Conservation (phyloP, 2,888 invertebrate species). For the Himalopsyche kuldschensis region DNA sequence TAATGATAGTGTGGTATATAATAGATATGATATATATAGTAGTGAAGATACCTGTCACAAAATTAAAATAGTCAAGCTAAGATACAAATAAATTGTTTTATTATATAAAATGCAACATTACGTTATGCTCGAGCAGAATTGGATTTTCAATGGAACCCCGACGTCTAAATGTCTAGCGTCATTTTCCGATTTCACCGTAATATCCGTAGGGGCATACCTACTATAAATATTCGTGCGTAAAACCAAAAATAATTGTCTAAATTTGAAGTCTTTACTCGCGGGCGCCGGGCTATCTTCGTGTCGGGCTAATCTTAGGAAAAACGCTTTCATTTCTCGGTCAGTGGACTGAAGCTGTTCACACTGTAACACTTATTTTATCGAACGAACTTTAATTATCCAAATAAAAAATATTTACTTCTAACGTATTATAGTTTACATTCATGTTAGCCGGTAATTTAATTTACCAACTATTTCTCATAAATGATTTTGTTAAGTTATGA, state of each 20-base stretch:
- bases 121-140: background rate
- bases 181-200: slow-evolving; percentile 51
- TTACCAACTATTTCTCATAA: too few species aligned
- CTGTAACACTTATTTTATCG: background rate
- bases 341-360: slow-evolving; percentile 14
- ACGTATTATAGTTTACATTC: too few species aligned
- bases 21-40: too few species aligned
- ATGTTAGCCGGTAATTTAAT: too few species aligned
- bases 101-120: background rate
- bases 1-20: too few species aligned
- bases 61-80: too few species aligned
- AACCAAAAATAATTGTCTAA: slow-evolving; percentile 64
- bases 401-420: too few species aligned
- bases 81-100: too few species aligned
- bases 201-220: slow-evolving; percentile 45
- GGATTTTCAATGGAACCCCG: slow-evolving; percentile 52
- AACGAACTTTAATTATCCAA: background rate
- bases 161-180: slow-evolving; percentile 5
- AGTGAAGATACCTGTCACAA: too few species aligned
- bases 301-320: slow-evolving; percentile 59
- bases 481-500: too few species aligned
- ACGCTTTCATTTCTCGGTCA: slow-evolving; percentile 15
- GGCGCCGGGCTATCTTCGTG: slow-evolving; percentile 52
- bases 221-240: slow-evolving; percentile 59
- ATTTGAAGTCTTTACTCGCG: slow-evolving; percentile 61